Conservation (phyloP, 2,113 vertebrate species). For the Oxyruncus cristatus region DNA sequence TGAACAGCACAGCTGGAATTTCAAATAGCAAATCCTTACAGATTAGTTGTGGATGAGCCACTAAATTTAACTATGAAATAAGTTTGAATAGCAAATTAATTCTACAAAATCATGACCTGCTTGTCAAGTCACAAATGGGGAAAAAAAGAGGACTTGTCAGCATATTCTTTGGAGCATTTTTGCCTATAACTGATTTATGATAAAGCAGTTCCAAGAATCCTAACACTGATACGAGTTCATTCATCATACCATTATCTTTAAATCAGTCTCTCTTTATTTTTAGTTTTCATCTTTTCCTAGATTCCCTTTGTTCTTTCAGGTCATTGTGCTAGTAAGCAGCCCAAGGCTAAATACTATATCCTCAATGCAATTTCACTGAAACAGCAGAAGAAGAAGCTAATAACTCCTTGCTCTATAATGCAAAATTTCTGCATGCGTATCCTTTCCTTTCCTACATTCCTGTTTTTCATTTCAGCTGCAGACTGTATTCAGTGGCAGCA, state of each 20-base stretch:
- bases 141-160: slow-evolving; percentile 10
- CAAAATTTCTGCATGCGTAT: not conserved
- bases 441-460: not conserved
- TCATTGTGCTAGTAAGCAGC: not conserved
- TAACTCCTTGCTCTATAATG: not conserved
- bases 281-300: not conserved
- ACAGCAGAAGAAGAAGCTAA: not conserved
- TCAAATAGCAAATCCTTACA: slow-evolving; percentile 21
- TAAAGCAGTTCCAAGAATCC: not conserved
- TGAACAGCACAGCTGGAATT: slow-evolving; percentile 53
- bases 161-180: slow-evolving; percentile 9
- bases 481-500: not conserved
- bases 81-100: slow-evolving; percentile 52
- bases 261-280: not conserved
- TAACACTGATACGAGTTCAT: not conserved
- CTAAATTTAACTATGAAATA: slow-evolving; percentile 51
- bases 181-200: not conserved
- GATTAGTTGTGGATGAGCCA: slow-evolving; percentile 12
- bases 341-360: not conserved
- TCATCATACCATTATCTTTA: not conserved
- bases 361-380: not conserved
- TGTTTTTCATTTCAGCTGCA: not conserved
- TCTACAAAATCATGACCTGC: slow-evolving; percentile 33
- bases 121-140: slow-evolving; percentile 19
- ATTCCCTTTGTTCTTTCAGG: not conserved